Conservation (phyloP, 2,113 vertebrate genomes). For the Gyps fulvus region DNA sequence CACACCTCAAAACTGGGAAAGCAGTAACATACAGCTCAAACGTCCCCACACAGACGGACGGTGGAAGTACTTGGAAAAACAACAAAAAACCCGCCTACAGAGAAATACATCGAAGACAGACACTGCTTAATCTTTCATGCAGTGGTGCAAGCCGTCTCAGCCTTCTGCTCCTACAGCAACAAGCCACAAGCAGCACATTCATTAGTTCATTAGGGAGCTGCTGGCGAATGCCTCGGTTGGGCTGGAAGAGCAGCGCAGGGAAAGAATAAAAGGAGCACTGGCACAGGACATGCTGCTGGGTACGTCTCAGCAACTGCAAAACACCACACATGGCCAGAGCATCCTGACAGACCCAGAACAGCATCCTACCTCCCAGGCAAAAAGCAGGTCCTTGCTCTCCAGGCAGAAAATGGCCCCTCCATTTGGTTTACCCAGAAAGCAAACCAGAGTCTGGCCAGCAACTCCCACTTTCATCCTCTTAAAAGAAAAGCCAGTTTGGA, state of each 20-base stretch:
- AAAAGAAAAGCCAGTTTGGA: neutral
- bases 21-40: neutral
- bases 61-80: neutral
- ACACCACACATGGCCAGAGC: rapidly evolving
- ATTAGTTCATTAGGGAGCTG: neutral
- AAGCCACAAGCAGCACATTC: rapidly evolving
- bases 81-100: neutral
- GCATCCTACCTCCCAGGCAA: neutral
- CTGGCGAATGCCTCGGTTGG: rapidly evolving
- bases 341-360: neutral
- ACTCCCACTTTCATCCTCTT: neutral
- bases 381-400: neutral
- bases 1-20: neutral
- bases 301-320: neutral
- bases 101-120: neutral
- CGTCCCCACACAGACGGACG: neutral
- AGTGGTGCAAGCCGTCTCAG: neutral
- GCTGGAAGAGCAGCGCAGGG: neutral
- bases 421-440: neutral
- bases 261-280: neutral
- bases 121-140: neutral
- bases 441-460: neutral
- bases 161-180: neutral
- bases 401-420: neutral
- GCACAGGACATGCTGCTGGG: too few relatives aligned